Evolutionary conservation across 30 jellyfish, hydroid and myxozoan genomes (phyloP).

Genomic region (Pelagia noctiluca): DNA sequence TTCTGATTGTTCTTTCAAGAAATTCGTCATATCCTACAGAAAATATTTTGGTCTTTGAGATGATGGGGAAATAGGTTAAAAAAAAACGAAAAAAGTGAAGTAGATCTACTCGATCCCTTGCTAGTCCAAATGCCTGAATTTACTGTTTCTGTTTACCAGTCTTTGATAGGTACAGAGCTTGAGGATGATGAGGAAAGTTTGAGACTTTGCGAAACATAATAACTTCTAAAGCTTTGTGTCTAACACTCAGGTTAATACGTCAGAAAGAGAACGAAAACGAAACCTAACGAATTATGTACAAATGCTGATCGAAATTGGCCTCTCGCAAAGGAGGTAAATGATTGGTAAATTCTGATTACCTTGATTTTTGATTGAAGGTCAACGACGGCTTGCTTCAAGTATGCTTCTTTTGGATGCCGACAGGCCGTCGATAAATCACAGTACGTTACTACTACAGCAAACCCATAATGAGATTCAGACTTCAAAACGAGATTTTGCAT

Average conservation of each 20-base stretch:
- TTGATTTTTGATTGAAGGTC: not conserved
- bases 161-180: not conserved
- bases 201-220: not conserved
- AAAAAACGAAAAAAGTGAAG: not conserved
- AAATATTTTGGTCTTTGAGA: too few relatives aligned
- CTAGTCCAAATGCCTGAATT: not conserved
- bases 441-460: slow-evolving; percentile 28
- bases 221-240: not conserved
- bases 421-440: slow-evolving; percentile 63
- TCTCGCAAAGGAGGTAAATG: not conserved
- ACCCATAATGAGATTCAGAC: not conserved
- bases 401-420: slow-evolving; percentile 65
- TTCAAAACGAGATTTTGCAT: slow-evolving; percentile 28
- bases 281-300: not conserved
- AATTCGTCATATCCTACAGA: not conserved
- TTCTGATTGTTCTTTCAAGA: not conserved
- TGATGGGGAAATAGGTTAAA: not conserved
- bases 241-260: not conserved
- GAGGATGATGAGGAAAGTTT: not conserved
- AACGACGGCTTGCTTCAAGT: slow-evolving; percentile 36
- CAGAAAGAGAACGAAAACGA: not conserved
- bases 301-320: slow-evolving; percentile 22
- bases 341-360: slow-evolving; percentile 6
- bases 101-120: not conserved
- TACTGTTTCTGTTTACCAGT: not conserved